Evolutionary conservation across 2,888 invertebrate genomes (phyloP), one percentile per base, ranked within the genome.

Genomic region (Drosophila phalerata): DNA sequence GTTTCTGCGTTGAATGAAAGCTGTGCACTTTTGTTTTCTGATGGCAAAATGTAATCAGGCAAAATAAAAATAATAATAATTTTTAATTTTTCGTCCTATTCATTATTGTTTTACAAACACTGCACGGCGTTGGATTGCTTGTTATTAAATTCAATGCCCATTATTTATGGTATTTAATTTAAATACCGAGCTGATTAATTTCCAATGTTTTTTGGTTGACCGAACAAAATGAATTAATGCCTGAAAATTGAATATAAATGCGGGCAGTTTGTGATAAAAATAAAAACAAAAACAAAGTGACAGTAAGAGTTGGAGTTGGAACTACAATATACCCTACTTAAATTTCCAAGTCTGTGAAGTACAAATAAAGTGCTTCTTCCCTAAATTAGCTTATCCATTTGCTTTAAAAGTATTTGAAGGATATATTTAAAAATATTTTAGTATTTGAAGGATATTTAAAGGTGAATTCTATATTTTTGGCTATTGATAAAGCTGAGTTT

Each of bases 181-280:
- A 38, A 56, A 60, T 52, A 43, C 45, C 42, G 34, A 55, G 63
- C 66, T 79, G 67, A 77, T 79, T 77, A 73, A 68, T 77, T 68
- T 40, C 30, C 55, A 64, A 63, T 67, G 43, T 38, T 51, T 49
- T 61, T 37, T 47, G 53, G 49, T 58, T 63, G 57, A 60, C 62
- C 70, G 55, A 60, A 51, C 47, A 57, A 51, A 57, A 9, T 51
- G 37, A 51, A 55, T 68, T 25, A 72, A 47, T 42, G 61, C 19
- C 61, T 32, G 32, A 32, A 63, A 53, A 55, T 64, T 40, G 22
- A 42, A 77, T 56, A 58, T 38, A 49, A 77, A 64, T 78, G 57
- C 43, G 37, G 38, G 25, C 25, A 45, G 45, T 28, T 56, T n/a
- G 19, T 17, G 48, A 58, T 58, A 48, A 58, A 57, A 56, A 17